A percentile compares a stretch with the other conserved stretches of the same genome.
Evolutionary conservation across 2,797 vertebrate species (phyloP).

Genomic region (Leuciscus waleckii): DNA sequence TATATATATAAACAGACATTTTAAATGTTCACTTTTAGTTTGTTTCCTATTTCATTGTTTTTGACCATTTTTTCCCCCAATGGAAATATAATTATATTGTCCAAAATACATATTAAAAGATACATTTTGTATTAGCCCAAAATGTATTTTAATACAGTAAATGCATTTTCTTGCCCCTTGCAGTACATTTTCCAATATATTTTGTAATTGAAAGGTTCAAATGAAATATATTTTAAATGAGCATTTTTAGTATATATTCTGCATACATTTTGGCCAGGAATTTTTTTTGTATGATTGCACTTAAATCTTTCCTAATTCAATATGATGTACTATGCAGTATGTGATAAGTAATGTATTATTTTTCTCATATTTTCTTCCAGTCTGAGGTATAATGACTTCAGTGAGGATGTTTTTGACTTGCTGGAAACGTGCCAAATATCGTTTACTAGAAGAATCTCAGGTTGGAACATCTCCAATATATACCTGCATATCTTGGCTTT

Average conservation of each 20-base stretch:
- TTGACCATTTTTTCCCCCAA: not conserved
- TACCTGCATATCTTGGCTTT: not conserved
- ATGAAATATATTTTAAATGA: not conserved
- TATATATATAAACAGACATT: not conserved
- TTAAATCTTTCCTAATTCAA: too few species aligned
- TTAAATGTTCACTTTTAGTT: not conserved
- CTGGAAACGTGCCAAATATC: slow-evolving; percentile 69
- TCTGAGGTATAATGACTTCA: slow-evolving; percentile 75
- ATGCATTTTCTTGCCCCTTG: not conserved
- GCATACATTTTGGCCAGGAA: not conserved
- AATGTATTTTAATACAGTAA: not conserved
- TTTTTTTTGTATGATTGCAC: not conserved
- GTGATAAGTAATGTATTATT: not conserved
- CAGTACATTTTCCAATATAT: not conserved
- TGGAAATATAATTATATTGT: not conserved
- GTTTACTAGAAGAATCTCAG: slow-evolving; percentile 61
- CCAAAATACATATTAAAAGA: not conserved
- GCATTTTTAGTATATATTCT: not conserved
- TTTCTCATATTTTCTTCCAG: slow-evolving; percentile 62
- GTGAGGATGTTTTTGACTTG: slow-evolving; percentile 70
- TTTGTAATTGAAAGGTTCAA: not conserved
- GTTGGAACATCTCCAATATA: not conserved
- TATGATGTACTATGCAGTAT: not conserved
- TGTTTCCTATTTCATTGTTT: not conserved
- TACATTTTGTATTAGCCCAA: not conserved